Percentiles rank a stretch among this genome's conserved stretches.
Evolutionary conservation across 2,113 vertebrate species (phyloP).

Genomic region (Aspidoscelis tigris): DNA sequence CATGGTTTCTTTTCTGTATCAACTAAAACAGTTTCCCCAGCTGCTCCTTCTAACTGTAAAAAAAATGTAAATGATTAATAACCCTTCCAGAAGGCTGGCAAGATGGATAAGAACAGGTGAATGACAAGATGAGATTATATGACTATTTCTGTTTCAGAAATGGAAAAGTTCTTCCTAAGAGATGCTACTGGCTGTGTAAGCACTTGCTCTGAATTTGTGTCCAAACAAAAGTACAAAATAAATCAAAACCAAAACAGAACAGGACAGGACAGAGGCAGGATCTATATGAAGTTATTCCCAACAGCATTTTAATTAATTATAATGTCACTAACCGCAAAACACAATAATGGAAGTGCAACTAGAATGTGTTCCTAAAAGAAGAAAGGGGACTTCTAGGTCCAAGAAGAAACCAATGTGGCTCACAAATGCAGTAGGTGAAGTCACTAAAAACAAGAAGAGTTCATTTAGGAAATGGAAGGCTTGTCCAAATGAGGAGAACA

Average conservation of each 20-base stretch:
- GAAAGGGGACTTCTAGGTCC: too few species aligned
- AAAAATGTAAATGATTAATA: background rate
- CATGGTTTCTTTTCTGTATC: background rate
- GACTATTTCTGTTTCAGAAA: background rate
- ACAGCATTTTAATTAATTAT: too few species aligned
- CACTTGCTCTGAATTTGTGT: background rate
- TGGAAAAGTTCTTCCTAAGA: background rate
- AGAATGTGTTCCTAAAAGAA: too few species aligned
- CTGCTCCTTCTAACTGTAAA: background rate
- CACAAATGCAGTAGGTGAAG: too few species aligned
- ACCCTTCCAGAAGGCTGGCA: background rate
- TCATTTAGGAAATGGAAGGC: too few species aligned
- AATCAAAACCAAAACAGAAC: accelerated
- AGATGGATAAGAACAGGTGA: background rate
- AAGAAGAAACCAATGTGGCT: too few species aligned
- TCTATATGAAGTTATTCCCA: too few species aligned
- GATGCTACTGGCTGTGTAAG: background rate
- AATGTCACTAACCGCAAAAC: too few species aligned
- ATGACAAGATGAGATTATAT: too few species aligned
- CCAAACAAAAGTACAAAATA: accelerated
- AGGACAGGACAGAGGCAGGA: background rate
- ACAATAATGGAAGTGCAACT: too few species aligned
- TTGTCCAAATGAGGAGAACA: too few species aligned
- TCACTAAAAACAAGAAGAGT: too few species aligned
- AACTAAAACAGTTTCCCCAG: constrained; percentile 16